Percentiles rank a stretch among this genome's conserved stretches.
Conservation (phyloP, 2,888 invertebrate species). For the Agrochola lychnidis region DNA sequence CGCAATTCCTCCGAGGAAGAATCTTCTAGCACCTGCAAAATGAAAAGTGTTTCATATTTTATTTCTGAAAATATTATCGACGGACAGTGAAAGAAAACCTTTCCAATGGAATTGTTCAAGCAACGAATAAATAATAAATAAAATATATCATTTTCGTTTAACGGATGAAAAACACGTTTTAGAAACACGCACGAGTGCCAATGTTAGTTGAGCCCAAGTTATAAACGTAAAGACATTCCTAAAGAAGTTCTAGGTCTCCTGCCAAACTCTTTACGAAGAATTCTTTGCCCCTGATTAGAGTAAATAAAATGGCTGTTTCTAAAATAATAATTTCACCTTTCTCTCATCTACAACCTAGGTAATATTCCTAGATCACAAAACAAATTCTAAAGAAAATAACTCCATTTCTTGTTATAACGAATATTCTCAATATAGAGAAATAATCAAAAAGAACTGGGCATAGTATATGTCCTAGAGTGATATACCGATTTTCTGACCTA, state of each 20-base stretch:
- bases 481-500: too few species aligned
- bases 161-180: conserved; percentile 72
- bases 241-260: neutral
- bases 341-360: too few species aligned
- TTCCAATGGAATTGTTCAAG: conserved; percentile 62
- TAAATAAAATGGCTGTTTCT: too few species aligned
- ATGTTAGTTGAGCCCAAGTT: conserved; percentile 42
- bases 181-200: conserved; percentile 67
- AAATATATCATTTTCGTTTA: conserved; percentile 69
- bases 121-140: conserved; percentile 66
- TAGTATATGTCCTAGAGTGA: too few species aligned
- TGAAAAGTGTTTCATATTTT: conserved; percentile 23
- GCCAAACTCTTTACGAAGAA: neutral
- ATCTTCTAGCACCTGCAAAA: conserved; percentile 11
- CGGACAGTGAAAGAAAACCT: conserved; percentile 45
- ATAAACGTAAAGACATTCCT: conserved; percentile 10
- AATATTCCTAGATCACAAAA: neutral
- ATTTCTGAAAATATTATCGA: conserved; percentile 39
- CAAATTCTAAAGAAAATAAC: neutral
- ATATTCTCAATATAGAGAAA: neutral
- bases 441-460: neutral
- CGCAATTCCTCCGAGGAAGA: neutral
- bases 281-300: neutral
- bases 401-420: too few species aligned
- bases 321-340: neutral